Evolutionary conservation across 1,140 invertebrate species (phyloP).

Genomic region (Halyomorpha halys): DNA sequence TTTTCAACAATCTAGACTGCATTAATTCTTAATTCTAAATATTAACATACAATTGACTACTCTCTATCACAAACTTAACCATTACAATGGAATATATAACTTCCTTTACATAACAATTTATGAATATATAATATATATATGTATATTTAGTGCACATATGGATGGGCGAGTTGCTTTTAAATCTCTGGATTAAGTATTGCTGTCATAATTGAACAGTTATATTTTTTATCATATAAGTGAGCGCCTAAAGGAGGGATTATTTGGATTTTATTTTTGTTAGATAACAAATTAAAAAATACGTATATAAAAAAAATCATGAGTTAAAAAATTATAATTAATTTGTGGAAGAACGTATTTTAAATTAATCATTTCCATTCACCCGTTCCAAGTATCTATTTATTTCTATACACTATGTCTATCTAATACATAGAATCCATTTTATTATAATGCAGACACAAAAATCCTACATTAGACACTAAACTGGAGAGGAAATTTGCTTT

Average conservation of each 20-base stretch:
- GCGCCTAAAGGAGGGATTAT: not conserved
- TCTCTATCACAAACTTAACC: slow-evolving; percentile 24
- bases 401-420: too few relatives aligned
- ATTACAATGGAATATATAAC: slow-evolving; percentile 17
- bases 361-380: not conserved
- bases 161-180: slow-evolving; percentile 8
- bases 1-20: not conserved
- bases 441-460: too few relatives aligned
- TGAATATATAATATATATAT: slow-evolving; percentile 10
- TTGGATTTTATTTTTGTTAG: not conserved
- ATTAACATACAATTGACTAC: slow-evolving; percentile 25
- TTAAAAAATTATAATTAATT: not conserved
- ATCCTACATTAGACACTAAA: too few relatives aligned
- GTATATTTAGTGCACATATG: not conserved
- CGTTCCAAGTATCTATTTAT: not conserved
- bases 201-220: slow-evolving; percentile 17
- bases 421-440: too few relatives aligned
- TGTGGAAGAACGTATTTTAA: not conserved
- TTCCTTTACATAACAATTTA: slow-evolving; percentile 18
- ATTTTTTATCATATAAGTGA: slow-evolving; percentile 2
- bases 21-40: slow-evolving; percentile 7
- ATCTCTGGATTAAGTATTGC: slow-evolving; percentile 5
- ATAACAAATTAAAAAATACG: not conserved
- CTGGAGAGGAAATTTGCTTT: too few relatives aligned
- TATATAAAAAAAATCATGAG: not conserved